phyloP scores from a whole-genome alignment of 2,888 invertebrate genomes.

The Strigamia transsilvanica region DNA sequence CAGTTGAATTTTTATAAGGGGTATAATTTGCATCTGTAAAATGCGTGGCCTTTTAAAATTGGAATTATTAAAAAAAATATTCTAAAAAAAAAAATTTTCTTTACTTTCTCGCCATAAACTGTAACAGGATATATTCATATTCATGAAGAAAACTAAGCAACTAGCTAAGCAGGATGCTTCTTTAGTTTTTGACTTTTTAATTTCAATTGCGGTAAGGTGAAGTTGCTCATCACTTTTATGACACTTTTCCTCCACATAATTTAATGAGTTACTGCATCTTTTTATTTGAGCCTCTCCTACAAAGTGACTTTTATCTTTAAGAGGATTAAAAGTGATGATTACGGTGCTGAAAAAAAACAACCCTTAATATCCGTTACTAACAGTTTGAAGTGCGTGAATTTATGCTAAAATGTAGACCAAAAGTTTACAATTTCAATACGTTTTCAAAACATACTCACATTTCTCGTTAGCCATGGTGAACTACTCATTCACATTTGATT shows the following conservation, averaged over 20 bases:
- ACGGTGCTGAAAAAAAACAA: background rate
- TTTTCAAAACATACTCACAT: background rate
- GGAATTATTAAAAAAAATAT: background rate
- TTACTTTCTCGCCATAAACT: conserved; percentile 24
- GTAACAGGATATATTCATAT: conserved; percentile 49
- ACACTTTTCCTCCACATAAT: background rate
- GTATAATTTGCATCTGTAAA: conserved; percentile 23
- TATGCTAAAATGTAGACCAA: background rate
- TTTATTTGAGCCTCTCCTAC: background rate
- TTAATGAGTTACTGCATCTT: conserved; percentile 4
- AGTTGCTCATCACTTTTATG: conserved; percentile 8
- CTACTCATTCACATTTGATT: conserved; percentile 7
- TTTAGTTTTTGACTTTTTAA: conserved; percentile 40
- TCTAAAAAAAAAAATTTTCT: background rate
- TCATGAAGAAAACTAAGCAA: conserved; percentile 26
- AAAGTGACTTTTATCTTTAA: conserved; percentile 39
- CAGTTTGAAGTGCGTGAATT: background rate
- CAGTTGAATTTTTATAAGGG: conserved; percentile 31
- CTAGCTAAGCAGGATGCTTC: conserved; percentile 36
- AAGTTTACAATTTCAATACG: background rate
- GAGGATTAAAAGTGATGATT: background rate
- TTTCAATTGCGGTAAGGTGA: conserved; percentile 31
- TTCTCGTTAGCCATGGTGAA: background rate
- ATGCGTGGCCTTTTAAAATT: background rate
- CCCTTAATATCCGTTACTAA: background rate